Evolutionary conservation across 2,113 vertebrate genomes (phyloP), one percentile per base, ranked within the genome.

Genomic region (Chlorodrepanis virens): DNA sequence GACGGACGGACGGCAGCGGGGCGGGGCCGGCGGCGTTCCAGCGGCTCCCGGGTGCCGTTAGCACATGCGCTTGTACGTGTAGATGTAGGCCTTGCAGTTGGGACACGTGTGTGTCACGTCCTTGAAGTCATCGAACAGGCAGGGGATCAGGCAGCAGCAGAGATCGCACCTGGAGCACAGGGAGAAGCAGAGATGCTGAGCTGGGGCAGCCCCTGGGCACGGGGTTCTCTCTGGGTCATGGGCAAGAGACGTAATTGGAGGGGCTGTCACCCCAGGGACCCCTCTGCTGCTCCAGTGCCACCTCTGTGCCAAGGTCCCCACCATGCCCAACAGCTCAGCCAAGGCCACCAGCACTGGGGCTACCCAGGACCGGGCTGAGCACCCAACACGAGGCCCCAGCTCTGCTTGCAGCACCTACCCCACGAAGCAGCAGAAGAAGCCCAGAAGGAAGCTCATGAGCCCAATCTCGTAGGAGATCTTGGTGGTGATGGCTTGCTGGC

Each of bases 21-120:
- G 21, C 17, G 6, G 89, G 67, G 63, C 82, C 3, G 70, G 79
- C 23, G 71, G 29, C 64, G 4, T 12, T 59, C 33, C 90, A 22
- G 92, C 5, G 77, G 94, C 89, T 93, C 76, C 70, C 3, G 1
- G 61, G 54, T 1, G 71, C 95, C 28, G 96, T 98, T 99, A 99
- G 98, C 99, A 99, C 98, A 99, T 98, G 97, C 99, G 99, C 97
- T 99, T 99, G 98, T 99, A 99, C 54, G 99, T 99, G 98, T 99
- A 99, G 97, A 99, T 99, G 87, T 99, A 99, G 96, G 99, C 99
- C 98, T 99, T 99, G 98, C 99, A 99, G 98, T 98, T 98, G 91
- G 99, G 99, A 95, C 99, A 99, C 37, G 98, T 99, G 97, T 99
- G 99, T 5, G 99, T 99, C 98, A 99, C 99, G 22, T 99, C 99